Conservation (phyloP, 2,113 vertebrate species). For the Promerops cafer region DNA sequence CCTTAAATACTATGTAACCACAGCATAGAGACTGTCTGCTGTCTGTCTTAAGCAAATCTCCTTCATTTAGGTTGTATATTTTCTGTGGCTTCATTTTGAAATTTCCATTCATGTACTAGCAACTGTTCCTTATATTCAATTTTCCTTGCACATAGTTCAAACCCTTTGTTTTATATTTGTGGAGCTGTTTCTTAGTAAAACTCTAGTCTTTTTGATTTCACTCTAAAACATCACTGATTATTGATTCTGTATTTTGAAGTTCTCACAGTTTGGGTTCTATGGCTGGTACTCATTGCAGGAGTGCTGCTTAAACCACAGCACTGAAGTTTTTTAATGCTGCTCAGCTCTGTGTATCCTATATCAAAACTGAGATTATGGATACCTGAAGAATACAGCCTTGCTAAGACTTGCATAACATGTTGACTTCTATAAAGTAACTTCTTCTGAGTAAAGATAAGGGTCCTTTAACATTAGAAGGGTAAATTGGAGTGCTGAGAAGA, state of each 20-base stretch:
- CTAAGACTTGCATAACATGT: rapidly evolving
- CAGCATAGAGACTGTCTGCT: not conserved
- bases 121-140: not conserved
- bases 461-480: not conserved
- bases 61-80: not conserved
- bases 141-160: not conserved
- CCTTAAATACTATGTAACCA: not conserved
- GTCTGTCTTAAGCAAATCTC: not conserved
- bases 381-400: not conserved
- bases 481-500: not conserved
- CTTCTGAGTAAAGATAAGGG: not conserved
- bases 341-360: not conserved
- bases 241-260: not conserved
- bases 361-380: not conserved
- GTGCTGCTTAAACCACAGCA: not conserved
- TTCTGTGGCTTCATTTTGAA: not conserved
- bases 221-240: not conserved
- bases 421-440: not conserved
- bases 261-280: not conserved
- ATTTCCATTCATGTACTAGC: not conserved
- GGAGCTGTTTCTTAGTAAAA: not conserved
- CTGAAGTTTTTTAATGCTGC: not conserved
- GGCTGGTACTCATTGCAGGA: not conserved
- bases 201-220: not conserved
- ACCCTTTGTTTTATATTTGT: not conserved